Percentiles rank a stretch among this genome's conserved stretches.
Evolutionary conservation across 2,113 vertebrate genomes (phyloP).

Genomic region (Ornithorhynchus anatinus): DNA sequence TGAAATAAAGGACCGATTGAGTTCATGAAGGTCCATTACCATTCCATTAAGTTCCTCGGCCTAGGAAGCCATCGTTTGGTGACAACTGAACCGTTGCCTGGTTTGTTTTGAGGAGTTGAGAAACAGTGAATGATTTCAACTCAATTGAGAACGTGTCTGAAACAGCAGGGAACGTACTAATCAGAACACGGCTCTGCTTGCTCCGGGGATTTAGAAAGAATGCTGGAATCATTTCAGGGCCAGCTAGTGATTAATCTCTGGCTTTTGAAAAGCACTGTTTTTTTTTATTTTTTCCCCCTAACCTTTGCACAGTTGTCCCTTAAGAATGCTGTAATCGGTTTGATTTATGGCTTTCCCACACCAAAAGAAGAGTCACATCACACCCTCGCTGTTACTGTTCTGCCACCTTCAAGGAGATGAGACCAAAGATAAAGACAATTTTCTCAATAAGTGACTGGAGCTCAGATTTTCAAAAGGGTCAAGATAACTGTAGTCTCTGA

Average conservation of each 20-base stretch:
- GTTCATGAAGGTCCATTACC: too few relatives aligned
- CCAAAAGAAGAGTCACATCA: not conserved
- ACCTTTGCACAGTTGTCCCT: not conserved
- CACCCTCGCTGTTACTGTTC: not conserved
- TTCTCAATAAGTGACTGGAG: too few relatives aligned
- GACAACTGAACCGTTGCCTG: too few relatives aligned
- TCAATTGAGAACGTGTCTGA: not conserved
- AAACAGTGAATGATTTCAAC: not conserved
- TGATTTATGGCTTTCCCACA: not conserved
- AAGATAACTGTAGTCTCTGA: too few relatives aligned
- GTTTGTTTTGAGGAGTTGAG: not conserved
- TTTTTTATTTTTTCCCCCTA: not conserved
- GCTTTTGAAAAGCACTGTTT: slow-evolving; percentile 1
- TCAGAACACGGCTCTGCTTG: not conserved
- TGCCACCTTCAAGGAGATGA: not conserved
- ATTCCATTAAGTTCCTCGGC: not conserved
- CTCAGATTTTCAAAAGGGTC: not conserved
- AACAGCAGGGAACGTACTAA: not conserved
- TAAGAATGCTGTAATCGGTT: not conserved
- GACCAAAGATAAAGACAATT: accelerated
- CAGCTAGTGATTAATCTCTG: not conserved
- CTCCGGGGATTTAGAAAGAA: not conserved
- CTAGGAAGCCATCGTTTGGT: too few relatives aligned
- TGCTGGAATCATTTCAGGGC: not conserved
- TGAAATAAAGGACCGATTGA: too few relatives aligned